Base-by-base conservation (phyloP, 2,113 vertebrate genomes). In the Podilymbus podiceps region DNA sequence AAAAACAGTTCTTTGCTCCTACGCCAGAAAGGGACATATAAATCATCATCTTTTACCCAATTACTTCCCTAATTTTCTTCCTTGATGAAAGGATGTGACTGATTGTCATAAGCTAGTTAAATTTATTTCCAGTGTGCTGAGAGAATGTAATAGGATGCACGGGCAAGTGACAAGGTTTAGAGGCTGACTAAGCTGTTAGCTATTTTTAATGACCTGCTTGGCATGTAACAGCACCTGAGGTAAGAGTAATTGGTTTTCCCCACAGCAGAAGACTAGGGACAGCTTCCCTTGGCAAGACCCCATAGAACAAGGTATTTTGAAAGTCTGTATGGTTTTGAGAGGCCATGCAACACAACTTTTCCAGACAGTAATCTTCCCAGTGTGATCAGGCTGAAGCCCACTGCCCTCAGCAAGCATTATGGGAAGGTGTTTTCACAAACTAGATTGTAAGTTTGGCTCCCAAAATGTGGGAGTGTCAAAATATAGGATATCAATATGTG, bases 161-260 rank as follows among this genome's bases (percentile, higher is more conserved):
- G 27, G 60, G 56, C 58, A 81, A 84, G n/a, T 56, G 46, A 60
- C 60, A 82, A 62, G 33, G 23, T 82, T 86, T 83, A 62, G 75
- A 72, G 88, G 27, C 63, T 86, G 84, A 82, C 53, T 85, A 82
- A 86, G 40, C 68, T 58, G 49, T 87, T 49, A 83, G 63, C 50
- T 81, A 49, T 76, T 93, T 92, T 94, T 90, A 86, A 81, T 86
- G 28, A 90, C 44, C 24, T 63, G 20, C n/a, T 83, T 88, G 85
- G 59, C 63, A 47, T 63, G 1, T 78, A 44, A 56, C 0, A 2
- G 16, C 47, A 38, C 59, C 72, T 90, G 63, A 56, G 47, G n/a
- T 53, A 55, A 47, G 27, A 63, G 25, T 71, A 86, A 62, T 69
- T 90, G 52, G 56, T 87, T 92, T 85, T 78, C 38, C 24, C 28